Percentiles rank a stretch among this genome's conserved stretches.
Conservation (phyloP, 2,888 invertebrate species). For the Sarcophaga caerulescens region DNA sequence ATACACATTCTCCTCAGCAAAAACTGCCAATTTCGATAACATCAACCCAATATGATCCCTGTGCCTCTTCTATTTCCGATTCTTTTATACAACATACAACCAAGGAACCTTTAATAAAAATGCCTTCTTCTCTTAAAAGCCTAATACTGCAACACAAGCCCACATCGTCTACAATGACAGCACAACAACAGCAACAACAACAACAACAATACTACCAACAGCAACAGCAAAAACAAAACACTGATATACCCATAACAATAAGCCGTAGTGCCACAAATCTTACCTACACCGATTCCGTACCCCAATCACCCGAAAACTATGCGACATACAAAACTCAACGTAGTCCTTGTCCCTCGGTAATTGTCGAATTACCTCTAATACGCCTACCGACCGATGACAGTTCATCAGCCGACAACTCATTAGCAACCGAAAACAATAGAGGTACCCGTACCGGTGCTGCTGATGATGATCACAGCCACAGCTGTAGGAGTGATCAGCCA, state of each 20-base stretch:
- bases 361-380: slow-evolving; percentile 81
- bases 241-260: slow-evolving; percentile 48
- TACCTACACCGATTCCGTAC: slow-evolving; percentile 70
- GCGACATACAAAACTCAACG: slow-evolving; percentile 54
- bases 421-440: slow-evolving; percentile 17
- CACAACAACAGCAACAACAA: slow-evolving; percentile 13
- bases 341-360: slow-evolving; percentile 76
- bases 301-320: slow-evolving; percentile 54
- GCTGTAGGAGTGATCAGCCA: slow-evolving; percentile 73
- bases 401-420: slow-evolving; percentile 61
- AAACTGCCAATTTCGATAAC: slow-evolving; percentile 69
- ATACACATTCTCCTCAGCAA: slow-evolving; percentile 63
- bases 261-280: slow-evolving; percentile 71
- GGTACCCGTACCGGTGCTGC: slow-evolving; percentile 54
- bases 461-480: slow-evolving; percentile 70
- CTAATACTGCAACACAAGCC: slow-evolving; percentile 77
- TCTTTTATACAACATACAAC: slow-evolving; percentile 72
- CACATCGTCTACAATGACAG: slow-evolving; percentile 33
- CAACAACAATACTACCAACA: slow-evolving; percentile 31
- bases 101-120: slow-evolving; percentile 76
- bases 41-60: slow-evolving; percentile 74
- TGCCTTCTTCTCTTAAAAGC: slow-evolving; percentile 78
- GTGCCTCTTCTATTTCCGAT: slow-evolving; percentile 78
- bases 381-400: slow-evolving; percentile 76
- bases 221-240: slow-evolving; percentile 22